These are phyloP conservation scores for Panurus biarmicus DNA, from an alignment of 2,113 vertebrate genomes.

Conservation along the genomic window DNA sequence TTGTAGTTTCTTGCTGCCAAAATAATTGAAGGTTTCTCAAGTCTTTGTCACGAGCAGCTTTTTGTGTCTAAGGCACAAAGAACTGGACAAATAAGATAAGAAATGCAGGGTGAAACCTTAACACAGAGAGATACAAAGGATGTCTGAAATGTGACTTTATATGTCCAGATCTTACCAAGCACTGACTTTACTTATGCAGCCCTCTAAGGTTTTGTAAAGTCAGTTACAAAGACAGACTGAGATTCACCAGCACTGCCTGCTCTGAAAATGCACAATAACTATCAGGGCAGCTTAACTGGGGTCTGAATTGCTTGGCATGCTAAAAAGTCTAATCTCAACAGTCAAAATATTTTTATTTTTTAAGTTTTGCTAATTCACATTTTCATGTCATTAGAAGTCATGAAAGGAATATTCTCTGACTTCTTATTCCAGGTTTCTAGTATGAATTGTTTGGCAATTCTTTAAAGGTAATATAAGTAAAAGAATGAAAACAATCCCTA, in stretches of 20 bases:
- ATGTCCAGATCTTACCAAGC: not conserved
- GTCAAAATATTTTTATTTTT: not conserved
- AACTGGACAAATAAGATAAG: not conserved
- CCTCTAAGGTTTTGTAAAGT: not conserved
- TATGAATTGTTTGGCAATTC: not conserved
- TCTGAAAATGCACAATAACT: not conserved
- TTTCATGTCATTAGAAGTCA: not conserved
- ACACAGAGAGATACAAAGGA: not conserved
- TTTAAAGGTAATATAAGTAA: not conserved
- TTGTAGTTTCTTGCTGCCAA: not conserved
- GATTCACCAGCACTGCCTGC: not conserved
- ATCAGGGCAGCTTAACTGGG: not conserved
- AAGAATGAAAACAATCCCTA: not conserved
- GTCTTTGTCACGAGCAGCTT: not conserved
- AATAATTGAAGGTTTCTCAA: not conserved
- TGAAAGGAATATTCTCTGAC: not conserved
- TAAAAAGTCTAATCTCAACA: not conserved
- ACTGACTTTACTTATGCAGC: not conserved
- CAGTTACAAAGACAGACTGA: not conserved
- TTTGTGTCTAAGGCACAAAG: not conserved
- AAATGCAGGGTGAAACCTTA: not conserved
- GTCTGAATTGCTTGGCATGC: not conserved
- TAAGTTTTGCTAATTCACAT: not conserved
- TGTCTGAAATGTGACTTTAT: not conserved
- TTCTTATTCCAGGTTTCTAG: not conserved